Percentiles rank a stretch among this genome's conserved stretches.
phyloP scores from a whole-genome alignment of 1,140 invertebrate genomes.

The Mercenaria mercenaria region DNA sequence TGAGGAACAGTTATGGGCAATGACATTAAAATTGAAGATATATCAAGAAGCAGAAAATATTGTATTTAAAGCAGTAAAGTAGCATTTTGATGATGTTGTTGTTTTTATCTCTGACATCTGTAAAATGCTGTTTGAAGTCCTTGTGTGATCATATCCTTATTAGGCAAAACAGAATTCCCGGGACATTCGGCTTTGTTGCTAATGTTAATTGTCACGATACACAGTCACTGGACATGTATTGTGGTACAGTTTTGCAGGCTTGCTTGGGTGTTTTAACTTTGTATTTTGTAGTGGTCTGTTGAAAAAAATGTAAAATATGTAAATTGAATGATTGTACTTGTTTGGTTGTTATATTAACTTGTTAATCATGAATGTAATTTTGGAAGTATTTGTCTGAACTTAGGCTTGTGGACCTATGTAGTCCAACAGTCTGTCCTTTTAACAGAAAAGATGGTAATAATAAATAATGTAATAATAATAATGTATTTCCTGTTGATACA shows the following conservation, averaged over 20 bases:
- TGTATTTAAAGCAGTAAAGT: too few relatives aligned
- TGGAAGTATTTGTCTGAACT: too few relatives aligned
- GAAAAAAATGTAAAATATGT: not conserved
- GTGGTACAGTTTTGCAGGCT: not conserved
- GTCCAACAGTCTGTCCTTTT: too few relatives aligned
- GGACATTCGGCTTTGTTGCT: not conserved
- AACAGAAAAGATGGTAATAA: too few relatives aligned
- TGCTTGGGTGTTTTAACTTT: not conserved
- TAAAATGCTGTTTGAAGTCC: not conserved
- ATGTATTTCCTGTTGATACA: too few relatives aligned
- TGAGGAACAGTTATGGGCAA: not conserved
- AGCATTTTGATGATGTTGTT: too few relatives aligned
- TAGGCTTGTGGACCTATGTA: too few relatives aligned
- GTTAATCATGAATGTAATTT: too few relatives aligned
- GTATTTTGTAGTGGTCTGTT: not conserved
- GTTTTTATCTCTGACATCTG: too few relatives aligned
- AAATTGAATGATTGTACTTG: not conserved
- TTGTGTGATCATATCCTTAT: not conserved
- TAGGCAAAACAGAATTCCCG: not conserved
- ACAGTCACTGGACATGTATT: not conserved
- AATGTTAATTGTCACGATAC: not conserved
- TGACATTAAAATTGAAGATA: not conserved
- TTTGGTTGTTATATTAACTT: too few relatives aligned
- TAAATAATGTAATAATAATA: too few relatives aligned
- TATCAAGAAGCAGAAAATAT: too few relatives aligned